Conservation (phyloP, 2,113 vertebrate genomes). For the Suricata suricatta region DNA sequence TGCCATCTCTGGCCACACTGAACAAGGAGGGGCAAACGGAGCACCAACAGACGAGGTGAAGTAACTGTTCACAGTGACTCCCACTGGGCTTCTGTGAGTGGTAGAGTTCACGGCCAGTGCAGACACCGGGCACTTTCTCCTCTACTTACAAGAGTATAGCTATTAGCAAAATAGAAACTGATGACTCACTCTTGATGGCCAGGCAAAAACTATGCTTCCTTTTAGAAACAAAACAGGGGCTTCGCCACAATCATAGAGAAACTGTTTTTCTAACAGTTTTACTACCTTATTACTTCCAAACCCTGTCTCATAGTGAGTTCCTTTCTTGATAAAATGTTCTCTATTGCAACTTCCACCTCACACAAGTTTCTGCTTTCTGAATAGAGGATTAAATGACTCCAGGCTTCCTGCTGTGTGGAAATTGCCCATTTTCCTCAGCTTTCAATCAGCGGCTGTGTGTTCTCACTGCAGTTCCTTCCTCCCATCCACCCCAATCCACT, state of each 20-base stretch:
- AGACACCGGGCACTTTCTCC: background rate
- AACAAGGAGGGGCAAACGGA: background rate
- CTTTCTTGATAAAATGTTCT: slow-evolving; percentile 5
- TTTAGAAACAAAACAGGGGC: background rate
- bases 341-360: background rate
- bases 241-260: background rate
- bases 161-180: background rate
- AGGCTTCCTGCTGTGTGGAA: background rate
- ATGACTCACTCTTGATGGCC: background rate
- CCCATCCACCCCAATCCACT: background rate
- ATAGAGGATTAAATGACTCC: background rate
- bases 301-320: background rate
- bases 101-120: background rate
- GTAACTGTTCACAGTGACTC: background rate
- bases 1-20: background rate
- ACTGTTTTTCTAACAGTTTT: background rate
- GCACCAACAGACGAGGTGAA: background rate
- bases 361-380: background rate
- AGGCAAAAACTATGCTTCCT: background rate
- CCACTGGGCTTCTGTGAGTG: background rate
- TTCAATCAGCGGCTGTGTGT: background rate
- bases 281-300: background rate
- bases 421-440: background rate
- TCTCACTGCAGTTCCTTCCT: background rate
- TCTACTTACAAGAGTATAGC: background rate